These are phyloP conservation scores for Tichodroma muraria DNA, from an alignment of 2,113 vertebrate genomes.

Conservation along the genomic window DNA sequence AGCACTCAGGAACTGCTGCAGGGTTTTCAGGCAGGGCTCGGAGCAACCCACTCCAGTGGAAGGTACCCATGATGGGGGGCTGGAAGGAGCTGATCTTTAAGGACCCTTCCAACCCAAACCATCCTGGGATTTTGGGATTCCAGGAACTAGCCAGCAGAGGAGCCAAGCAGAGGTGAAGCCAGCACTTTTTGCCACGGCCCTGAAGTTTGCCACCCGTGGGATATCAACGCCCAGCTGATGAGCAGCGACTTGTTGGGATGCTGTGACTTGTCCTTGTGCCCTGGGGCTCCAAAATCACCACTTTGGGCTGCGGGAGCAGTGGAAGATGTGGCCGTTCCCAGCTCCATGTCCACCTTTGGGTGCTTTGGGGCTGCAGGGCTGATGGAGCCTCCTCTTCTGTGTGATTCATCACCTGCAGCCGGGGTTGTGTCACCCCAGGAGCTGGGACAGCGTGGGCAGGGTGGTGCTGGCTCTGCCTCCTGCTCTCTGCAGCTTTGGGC, in stretches of 20 bases:
- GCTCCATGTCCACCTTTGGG: background rate
- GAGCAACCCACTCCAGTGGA: background rate
- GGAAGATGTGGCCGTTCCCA: background rate
- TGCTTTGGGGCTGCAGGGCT: background rate
- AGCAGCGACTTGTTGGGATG: background rate
- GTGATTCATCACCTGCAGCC: background rate
- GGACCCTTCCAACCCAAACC: background rate
- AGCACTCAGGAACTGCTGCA: background rate
- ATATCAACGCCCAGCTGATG: background rate
- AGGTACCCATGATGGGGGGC: background rate
- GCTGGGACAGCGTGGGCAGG: accelerated
- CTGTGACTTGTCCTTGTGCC: background rate
- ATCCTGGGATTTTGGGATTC: background rate
- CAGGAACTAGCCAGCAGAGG: background rate
- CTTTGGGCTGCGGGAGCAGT: background rate
- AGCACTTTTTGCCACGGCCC: background rate
- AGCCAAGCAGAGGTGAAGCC: background rate
- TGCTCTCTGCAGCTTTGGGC: background rate
- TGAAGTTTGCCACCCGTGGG: background rate
- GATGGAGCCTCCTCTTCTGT: background rate
- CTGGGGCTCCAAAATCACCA: background rate
- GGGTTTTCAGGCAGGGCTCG: background rate
- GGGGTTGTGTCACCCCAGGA: background rate
- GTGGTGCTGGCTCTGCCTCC: background rate
- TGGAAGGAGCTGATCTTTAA: background rate